A percentile compares a stretch with the other conserved stretches of the same genome.
phyloP scores from a whole-genome alignment of 1,140 invertebrate genomes.

The Thaumatotibia leucotreta region DNA sequence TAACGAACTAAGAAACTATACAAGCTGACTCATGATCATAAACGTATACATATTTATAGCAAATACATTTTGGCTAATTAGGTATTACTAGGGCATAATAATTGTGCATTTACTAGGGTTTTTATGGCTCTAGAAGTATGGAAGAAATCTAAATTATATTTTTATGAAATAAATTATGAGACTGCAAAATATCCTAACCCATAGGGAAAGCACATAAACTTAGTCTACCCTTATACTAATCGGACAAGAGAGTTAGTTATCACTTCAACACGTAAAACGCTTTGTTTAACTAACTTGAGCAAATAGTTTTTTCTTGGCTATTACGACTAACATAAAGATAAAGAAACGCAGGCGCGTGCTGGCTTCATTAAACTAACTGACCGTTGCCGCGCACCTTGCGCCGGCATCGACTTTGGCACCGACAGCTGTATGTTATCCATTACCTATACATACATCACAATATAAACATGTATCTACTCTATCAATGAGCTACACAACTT shows the following conservation, averaged over 20 bases:
- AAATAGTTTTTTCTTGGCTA: not conserved
- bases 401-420: constrained; percentile 61
- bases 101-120: no score
- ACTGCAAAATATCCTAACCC: no score
- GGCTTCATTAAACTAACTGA: constrained; percentile 39
- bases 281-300: not conserved
- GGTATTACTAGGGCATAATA: no score
- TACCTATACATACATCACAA: constrained; percentile 40
- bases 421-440: constrained; percentile 66
- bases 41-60: no score
- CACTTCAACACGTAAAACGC: not conserved
- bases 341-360: constrained; percentile 23
- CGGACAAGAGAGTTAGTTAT: not conserved
- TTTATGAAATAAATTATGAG: no score
- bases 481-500: constrained; percentile 18
- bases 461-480: constrained; percentile 42
- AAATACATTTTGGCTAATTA: no score
- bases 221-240: not conserved
- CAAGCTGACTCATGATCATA: no score
- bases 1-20: not conserved
- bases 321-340: not conserved
- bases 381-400: constrained; percentile 69
- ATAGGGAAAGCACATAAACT: not conserved
- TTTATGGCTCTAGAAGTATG: no score
- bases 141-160: no score